These are phyloP conservation scores for Pilophorus perplexus DNA, from an alignment of 2,888 invertebrate genomes.

Conservation along the genomic window DNA sequence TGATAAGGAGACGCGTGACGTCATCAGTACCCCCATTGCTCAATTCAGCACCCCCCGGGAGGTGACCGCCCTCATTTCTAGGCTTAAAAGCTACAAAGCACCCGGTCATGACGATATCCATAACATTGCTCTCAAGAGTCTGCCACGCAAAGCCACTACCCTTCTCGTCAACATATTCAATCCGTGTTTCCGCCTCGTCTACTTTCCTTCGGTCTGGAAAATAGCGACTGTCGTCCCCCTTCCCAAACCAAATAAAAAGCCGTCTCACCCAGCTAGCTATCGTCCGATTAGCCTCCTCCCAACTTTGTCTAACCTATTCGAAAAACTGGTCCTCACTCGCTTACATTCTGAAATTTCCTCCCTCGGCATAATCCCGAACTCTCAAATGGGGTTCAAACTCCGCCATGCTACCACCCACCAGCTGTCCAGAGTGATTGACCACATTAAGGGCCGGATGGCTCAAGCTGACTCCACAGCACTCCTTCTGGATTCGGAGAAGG, in stretches of 20 bases:
- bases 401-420: too few species aligned
- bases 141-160: background rate
- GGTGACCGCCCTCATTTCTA: too few species aligned
- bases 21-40: too few species aligned
- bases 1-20: too few species aligned
- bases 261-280: background rate
- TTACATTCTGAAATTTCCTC: background rate
- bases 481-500: background rate
- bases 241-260: background rate
- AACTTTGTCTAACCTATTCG: background rate
- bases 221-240: background rate
- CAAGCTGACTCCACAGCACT: background rate
- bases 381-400: slow-evolving; percentile 4
- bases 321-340: background rate
- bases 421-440: background rate
- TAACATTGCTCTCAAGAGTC: background rate
- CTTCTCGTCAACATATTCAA: background rate
- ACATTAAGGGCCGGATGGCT: too few species aligned
- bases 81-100: background rate
- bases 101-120: background rate
- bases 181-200: background rate
- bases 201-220: background rate
- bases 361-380: background rate
- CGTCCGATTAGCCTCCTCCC: too few species aligned
- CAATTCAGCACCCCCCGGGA: too few species aligned